Percentiles rank a stretch among this genome's conserved stretches.
phyloP scores from a whole-genome alignment of 2,888 invertebrate genomes.

The Sinhomidia bicolor region DNA sequence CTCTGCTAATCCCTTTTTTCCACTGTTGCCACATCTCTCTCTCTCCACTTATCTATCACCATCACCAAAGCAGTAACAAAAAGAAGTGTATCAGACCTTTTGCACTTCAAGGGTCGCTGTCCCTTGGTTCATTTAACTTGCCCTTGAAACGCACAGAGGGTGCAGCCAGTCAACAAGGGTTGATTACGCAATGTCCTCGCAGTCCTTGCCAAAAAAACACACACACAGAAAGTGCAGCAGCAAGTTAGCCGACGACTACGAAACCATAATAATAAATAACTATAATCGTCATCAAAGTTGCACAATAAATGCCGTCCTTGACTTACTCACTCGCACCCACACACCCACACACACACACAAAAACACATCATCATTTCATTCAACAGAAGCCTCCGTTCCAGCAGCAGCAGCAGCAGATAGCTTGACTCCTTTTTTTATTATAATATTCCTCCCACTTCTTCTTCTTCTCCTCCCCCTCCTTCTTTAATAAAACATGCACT shows the following conservation, averaged over 20 bases:
- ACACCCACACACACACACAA: background rate
- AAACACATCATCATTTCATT: background rate
- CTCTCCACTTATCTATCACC: background rate
- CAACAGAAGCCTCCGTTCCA: background rate
- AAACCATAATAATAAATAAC: too few relatives aligned
- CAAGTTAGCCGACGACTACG: too few relatives aligned
- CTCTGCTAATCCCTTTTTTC: background rate
- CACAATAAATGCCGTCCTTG: conserved; percentile 12
- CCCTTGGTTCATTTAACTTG: conserved; percentile 1
- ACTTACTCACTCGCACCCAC: background rate
- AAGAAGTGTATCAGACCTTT: too few relatives aligned
- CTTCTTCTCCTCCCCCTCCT: background rate
- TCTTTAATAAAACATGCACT: background rate
- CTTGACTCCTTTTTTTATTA: conserved; percentile 31
- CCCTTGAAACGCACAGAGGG: conserved; percentile 28
- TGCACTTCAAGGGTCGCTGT: conserved; percentile 19
- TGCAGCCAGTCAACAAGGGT: conserved; percentile 18
- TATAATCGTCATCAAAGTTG: too few relatives aligned
- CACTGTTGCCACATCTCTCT: conserved; percentile 46
- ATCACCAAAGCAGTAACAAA: background rate
- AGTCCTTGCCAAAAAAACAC: too few relatives aligned
- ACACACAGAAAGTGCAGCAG: too few relatives aligned
- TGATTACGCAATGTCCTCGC: conserved; percentile 47
- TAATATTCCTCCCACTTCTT: too few relatives aligned
- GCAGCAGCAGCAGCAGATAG: too few relatives aligned